phyloP scores from a whole-genome alignment of 2,797 vertebrate genomes.

The Kryptopterus vitreolus region DNA sequence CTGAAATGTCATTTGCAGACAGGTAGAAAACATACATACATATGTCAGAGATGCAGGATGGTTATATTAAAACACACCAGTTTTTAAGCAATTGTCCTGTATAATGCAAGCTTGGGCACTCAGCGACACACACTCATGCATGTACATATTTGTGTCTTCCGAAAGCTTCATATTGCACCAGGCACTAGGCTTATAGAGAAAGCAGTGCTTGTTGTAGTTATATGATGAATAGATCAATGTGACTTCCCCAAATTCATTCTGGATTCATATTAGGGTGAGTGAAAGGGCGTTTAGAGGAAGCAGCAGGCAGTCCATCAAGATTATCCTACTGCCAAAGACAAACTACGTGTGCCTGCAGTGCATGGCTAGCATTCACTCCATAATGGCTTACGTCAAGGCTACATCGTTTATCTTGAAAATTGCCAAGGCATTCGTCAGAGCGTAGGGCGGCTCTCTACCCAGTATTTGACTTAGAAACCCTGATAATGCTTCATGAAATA shows the following conservation, averaged over 20 bases:
- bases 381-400: constrained; percentile 37
- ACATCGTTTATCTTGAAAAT: constrained; percentile 50
- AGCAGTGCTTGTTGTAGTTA: neutral
- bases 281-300: constrained; percentile 25
- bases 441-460: neutral
- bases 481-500: neutral
- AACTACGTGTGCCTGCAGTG: constrained; percentile 34
- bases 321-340: constrained; percentile 41
- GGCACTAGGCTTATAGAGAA: neutral
- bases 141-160: neutral
- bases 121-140: too few species aligned
- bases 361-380: constrained; percentile 27
- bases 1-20: neutral
- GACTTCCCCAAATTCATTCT: constrained; percentile 35
- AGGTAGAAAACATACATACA: neutral
- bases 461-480: constrained; percentile 11
- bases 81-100: neutral
- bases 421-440: neutral
- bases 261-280: constrained; percentile 37
- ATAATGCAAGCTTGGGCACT: neutral
- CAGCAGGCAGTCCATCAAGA: constrained; percentile 40
- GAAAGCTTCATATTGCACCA: neutral
- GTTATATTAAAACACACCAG: neutral
- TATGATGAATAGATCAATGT: constrained; percentile 44
- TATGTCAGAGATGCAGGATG: neutral